Evolutionary conservation across 1,140 invertebrate species (phyloP).

Genomic region (Trachelipus rathkii): DNA sequence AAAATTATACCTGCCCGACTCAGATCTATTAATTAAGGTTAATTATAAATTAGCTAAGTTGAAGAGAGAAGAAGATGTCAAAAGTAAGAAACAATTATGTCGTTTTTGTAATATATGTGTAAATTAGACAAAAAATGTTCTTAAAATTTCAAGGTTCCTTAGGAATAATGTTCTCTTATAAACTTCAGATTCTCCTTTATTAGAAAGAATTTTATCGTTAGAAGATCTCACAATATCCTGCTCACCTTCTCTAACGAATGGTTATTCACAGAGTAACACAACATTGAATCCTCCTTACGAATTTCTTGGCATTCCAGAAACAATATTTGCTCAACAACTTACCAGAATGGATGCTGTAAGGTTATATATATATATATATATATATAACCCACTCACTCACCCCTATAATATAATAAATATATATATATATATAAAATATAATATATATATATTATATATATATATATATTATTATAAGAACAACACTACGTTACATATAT

Average conservation of each 20-base stretch:
- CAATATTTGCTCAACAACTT: conserved; percentile 93
- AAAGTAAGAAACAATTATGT: conserved; percentile 48
- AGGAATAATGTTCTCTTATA: not conserved
- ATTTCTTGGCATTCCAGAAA: conserved; percentile 77
- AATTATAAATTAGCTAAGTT: conserved; percentile 62
- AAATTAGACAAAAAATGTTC: too few species aligned
- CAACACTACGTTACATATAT: too few species aligned
- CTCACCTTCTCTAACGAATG: conserved; percentile 32
- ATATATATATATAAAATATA: too few species aligned
- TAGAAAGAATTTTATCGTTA: conserved; percentile 34
- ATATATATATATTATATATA: too few species aligned
- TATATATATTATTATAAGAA: too few species aligned
- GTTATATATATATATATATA: conserved; percentile 39
- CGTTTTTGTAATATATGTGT: not conserved
- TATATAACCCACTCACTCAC: too few species aligned
- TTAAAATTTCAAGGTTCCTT: not conserved
- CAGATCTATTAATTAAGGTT: conserved; percentile 59
- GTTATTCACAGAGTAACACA: conserved; percentile 20
- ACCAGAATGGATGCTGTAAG: conserved; percentile 90
- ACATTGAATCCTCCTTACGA: conserved; percentile 32
- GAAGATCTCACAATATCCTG: conserved; percentile 33
- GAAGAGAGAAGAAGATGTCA: conserved; percentile 54
- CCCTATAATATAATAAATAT: too few species aligned
- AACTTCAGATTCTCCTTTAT: conserved; percentile 30
- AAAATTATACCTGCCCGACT: conserved; percentile 49